Evolutionary conservation across 2,888 invertebrate genomes (phyloP).

Genomic region (Sinelater perroti): DNA sequence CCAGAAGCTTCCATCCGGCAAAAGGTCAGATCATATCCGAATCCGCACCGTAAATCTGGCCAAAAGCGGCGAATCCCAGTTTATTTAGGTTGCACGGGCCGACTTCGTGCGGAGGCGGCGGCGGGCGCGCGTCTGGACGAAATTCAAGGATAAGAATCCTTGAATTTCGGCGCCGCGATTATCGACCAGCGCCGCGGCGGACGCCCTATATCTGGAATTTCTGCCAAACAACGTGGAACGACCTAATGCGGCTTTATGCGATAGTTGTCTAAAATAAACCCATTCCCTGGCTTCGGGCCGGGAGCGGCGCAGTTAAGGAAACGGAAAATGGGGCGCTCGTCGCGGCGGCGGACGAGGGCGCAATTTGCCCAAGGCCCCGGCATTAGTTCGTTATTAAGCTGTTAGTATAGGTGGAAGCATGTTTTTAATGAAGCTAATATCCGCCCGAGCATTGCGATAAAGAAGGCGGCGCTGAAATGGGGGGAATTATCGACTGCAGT

Average conservation of each 20-base stretch:
- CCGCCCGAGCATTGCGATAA: neutral
- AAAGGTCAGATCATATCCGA: too few relatives aligned
- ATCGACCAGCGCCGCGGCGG: slow-evolving; percentile 25
- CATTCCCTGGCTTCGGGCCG: neutral
- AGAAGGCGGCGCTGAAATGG: neutral
- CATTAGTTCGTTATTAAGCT: neutral
- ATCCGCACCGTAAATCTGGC: slow-evolving; percentile 10
- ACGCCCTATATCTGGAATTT: neutral
- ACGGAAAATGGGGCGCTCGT: slow-evolving; percentile 8
- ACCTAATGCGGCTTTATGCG: slow-evolving; percentile 6
- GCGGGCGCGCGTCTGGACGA: slow-evolving; percentile 15
- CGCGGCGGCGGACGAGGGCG: neutral
- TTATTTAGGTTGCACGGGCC: slow-evolving; percentile 31
- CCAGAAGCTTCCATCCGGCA: too few relatives aligned
- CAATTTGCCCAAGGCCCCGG: slow-evolving; percentile 1
- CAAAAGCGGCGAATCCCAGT: slow-evolving; percentile 8
- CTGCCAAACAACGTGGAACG: slow-evolving; percentile 24
- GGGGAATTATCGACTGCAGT: neutral
- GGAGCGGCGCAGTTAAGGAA: slow-evolving; percentile 2
- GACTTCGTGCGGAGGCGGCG: slow-evolving; percentile 28
- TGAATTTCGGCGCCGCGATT: slow-evolving; percentile 33
- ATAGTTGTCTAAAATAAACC: slow-evolving; percentile 8
- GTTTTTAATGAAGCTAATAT: neutral
- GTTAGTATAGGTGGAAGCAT: neutral
- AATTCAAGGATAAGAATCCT: slow-evolving; percentile 34